Percentiles rank a stretch among this genome's conserved stretches.
phyloP scores from a whole-genome alignment of 2,888 invertebrate species.

The Sphinx pinastri region DNA sequence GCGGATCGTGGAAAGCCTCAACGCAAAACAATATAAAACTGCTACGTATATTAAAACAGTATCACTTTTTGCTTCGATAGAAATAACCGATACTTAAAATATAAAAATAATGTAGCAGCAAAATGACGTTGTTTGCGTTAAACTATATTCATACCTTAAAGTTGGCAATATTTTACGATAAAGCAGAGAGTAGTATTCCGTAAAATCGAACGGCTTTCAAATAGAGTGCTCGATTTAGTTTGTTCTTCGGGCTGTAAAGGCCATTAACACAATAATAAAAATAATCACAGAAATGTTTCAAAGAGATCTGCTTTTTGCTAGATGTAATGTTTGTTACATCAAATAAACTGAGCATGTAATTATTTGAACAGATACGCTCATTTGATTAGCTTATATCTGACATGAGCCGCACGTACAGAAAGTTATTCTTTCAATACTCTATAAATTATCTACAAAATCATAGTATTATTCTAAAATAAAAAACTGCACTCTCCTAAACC shows the following conservation, averaged over 20 bases:
- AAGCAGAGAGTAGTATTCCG: constrained; percentile 11
- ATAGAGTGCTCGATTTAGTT: constrained; percentile 38
- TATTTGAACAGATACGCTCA: constrained; percentile 36
- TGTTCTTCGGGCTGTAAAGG: constrained; percentile 33
- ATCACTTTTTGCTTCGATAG: background rate
- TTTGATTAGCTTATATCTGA: constrained; percentile 27
- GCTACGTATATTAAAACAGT: constrained; percentile 11
- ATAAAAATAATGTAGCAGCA: background rate
- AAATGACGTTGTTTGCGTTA: background rate
- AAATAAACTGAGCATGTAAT: constrained; percentile 39
- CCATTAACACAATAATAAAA: constrained; percentile 39
- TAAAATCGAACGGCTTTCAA: constrained; percentile 32
- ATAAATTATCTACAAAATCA: background rate
- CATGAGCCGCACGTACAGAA: constrained; percentile 11
- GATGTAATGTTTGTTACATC: constrained; percentile 43
- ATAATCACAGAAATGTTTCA: constrained; percentile 35
- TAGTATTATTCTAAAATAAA: background rate
- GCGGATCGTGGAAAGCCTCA: constrained; percentile 16
- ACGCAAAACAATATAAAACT: constrained; percentile 2
- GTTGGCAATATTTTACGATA: constrained; percentile 23
- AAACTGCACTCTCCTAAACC: background rate
- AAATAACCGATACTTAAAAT: constrained; percentile 11
- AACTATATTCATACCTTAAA: constrained; percentile 1
- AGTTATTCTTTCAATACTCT: constrained; percentile 3
- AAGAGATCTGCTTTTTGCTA: constrained; percentile 39